Percentiles rank a stretch among this genome's conserved stretches.
Conservation (phyloP, 2,888 invertebrate genomes). For the Cheilosia soror region DNA sequence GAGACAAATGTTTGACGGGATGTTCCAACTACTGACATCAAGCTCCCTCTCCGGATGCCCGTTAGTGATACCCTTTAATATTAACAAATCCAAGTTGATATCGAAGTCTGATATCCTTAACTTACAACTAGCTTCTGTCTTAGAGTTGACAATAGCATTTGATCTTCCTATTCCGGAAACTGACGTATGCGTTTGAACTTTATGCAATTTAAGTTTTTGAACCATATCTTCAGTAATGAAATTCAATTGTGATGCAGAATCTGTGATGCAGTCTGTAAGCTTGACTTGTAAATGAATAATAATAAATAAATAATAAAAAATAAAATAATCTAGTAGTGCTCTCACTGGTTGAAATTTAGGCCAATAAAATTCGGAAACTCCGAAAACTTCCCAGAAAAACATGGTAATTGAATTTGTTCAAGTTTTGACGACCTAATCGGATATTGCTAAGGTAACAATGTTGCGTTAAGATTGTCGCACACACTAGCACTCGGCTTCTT, state of each 20-base stretch:
- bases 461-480: no score
- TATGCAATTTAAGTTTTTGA: background rate
- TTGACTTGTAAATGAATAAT: no score
- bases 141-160: background rate
- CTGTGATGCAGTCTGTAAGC: no score
- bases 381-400: slow-evolving; percentile 5
- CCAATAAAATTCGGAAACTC: slow-evolving; percentile 19
- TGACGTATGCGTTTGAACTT: background rate
- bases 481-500: background rate
- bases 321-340: slow-evolving; percentile 4
- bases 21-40: background rate
- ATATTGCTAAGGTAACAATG: background rate
- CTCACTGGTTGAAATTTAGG: slow-evolving; percentile 17
- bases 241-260: slow-evolving; percentile 10
- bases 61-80: slow-evolving; percentile 1
- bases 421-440: background rate
- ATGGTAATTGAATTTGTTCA: background rate
- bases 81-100: slow-evolving; percentile 1
- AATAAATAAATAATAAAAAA: no score
- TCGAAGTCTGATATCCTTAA: slow-evolving; percentile 7
- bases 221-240: slow-evolving; percentile 11
- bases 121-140: background rate
- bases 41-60: background rate
- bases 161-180: slow-evolving; percentile 12
- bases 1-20: background rate